phyloP scores from a whole-genome alignment of 2,113 vertebrate genomes.

The Hepsetus odoe region DNA sequence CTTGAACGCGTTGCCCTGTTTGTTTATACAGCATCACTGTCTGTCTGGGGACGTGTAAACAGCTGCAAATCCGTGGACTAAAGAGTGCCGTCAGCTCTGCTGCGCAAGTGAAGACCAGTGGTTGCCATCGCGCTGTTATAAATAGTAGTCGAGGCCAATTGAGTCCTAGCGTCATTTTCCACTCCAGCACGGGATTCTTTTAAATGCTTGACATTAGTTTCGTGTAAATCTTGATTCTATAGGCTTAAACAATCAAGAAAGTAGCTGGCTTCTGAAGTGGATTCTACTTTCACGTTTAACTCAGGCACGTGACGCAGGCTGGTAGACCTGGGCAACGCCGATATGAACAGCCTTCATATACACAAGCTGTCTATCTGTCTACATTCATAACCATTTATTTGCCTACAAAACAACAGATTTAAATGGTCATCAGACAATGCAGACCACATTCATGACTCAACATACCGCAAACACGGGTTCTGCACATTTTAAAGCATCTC shows the following conservation, averaged over 20 bases:
- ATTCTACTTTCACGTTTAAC: conserved; percentile 35
- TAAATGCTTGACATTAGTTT: not conserved
- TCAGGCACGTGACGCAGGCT: not conserved
- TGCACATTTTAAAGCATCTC: not conserved
- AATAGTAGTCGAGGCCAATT: not conserved
- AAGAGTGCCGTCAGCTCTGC: not conserved
- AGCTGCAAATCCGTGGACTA: not conserved
- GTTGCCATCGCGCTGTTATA: not conserved
- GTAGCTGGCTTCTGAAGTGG: not conserved
- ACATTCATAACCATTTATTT: too few relatives aligned
- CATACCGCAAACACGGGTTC: not conserved
- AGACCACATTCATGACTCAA: not conserved
- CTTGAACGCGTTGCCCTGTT: not conserved
- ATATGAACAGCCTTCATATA: too few relatives aligned
- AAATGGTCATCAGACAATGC: not conserved
- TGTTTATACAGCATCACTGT: not conserved
- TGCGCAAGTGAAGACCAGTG: not conserved
- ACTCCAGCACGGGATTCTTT: not conserved
- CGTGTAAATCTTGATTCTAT: not conserved
- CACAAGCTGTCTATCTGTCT: too few relatives aligned
- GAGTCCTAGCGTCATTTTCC: not conserved
- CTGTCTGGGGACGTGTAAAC: not conserved
- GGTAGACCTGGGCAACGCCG: too few relatives aligned
- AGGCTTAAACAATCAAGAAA: not conserved
- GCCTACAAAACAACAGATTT: not conserved